These are phyloP conservation scores for Synaphobranchus kaupii DNA, from an alignment of 2,797 vertebrate species.

Conservation along the genomic window DNA sequence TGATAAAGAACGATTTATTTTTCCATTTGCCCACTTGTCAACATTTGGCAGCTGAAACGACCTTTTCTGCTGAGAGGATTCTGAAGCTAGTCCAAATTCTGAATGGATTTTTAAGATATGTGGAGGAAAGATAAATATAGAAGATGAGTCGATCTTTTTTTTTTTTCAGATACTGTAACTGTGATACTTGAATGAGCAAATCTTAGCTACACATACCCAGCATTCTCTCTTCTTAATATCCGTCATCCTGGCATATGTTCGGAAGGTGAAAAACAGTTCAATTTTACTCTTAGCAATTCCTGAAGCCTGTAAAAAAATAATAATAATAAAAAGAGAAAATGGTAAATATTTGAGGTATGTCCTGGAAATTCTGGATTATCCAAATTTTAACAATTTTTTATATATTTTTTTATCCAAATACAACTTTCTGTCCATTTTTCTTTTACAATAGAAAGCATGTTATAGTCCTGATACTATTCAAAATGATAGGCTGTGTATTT, in stretches of 20 bases:
- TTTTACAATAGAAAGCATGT: no score
- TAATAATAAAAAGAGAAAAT: no score
- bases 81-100: constrained; percentile 2
- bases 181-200: not conserved
- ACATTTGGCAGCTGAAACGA: not conserved
- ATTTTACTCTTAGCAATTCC: not conserved
- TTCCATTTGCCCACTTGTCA: not conserved
- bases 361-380: no score
- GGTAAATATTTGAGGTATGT: no score
- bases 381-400: no score
- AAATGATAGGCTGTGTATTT: no score
- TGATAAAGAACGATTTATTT: not conserved
- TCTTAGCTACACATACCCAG: not conserved
- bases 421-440: no score
- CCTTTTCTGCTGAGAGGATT: not conserved
- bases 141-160: not conserved
- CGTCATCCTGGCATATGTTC: not conserved
- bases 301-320: not conserved
- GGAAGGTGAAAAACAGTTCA: not conserved
- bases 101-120: not conserved
- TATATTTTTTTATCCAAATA: no score
- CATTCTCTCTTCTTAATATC: not conserved
- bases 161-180: not conserved
- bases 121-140: not conserved
- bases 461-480: no score